These are phyloP conservation scores for Drosophila auraria DNA, from an alignment of 1,140 invertebrate genomes.

Conservation along the genomic window DNA sequence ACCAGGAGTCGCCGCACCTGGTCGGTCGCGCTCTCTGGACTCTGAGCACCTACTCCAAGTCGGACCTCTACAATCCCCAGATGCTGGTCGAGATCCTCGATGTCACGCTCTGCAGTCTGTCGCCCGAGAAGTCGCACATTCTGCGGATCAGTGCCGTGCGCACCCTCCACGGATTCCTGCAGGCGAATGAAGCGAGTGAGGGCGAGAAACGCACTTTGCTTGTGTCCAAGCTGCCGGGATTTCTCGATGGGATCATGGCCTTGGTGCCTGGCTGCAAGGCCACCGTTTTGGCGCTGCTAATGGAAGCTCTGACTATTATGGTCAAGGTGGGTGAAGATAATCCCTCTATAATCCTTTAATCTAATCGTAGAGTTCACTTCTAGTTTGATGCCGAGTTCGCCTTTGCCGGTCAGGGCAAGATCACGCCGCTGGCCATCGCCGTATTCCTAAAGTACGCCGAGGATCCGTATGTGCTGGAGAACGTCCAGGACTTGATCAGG, in stretches of 20 bases:
- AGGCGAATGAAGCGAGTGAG: constrained; percentile 86
- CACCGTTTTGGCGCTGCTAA: constrained; percentile 88
- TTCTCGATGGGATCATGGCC: constrained; percentile 76
- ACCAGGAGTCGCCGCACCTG: constrained; percentile 87
- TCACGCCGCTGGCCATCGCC: constrained; percentile 90
- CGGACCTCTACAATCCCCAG: constrained; percentile 76
- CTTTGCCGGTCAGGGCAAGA: constrained; percentile 88
- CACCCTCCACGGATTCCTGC: constrained; percentile 86
- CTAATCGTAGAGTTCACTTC: constrained; percentile 18
- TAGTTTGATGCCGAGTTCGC: constrained; percentile 90
- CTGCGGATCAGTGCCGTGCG: constrained; percentile 78
- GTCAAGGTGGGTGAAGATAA: constrained; percentile 86
- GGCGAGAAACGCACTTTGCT: constrained; percentile 71
- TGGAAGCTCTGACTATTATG: constrained; percentile 89
- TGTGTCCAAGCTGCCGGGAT: constrained; percentile 70
- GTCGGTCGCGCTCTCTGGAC: constrained; percentile 90
- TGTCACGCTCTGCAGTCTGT: constrained; percentile 72
- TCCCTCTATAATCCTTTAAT: not conserved
- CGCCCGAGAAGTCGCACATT: constrained; percentile 74
- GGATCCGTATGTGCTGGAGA: constrained; percentile 88
- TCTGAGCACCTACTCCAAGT: constrained; percentile 88
- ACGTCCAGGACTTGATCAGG: constrained; percentile 90
- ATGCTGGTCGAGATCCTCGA: constrained; percentile 78
- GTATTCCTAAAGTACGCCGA: constrained; percentile 89
- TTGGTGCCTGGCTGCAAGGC: constrained; percentile 85